A percentile compares a stretch with the other conserved stretches of the same genome.
Evolutionary conservation across 2,113 vertebrate genomes (phyloP).

Genomic region (Natator depressus): DNA sequence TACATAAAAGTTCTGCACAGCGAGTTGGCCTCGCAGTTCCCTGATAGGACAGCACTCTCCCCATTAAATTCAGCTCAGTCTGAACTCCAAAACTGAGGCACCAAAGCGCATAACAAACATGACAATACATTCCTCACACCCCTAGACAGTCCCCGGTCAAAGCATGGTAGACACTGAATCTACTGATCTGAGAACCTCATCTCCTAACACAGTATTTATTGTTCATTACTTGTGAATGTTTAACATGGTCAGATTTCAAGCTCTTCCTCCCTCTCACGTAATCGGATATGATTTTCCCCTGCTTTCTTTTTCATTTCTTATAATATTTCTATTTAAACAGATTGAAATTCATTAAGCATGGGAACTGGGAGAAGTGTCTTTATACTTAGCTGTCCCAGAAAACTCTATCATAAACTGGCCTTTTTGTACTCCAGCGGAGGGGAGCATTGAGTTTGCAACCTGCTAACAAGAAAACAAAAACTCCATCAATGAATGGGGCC

Average conservation of each 20-base stretch:
- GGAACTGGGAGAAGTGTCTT: not conserved
- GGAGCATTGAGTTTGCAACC: not conserved
- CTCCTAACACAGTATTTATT: not conserved
- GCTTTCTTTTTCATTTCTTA: not conserved
- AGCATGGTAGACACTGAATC: not conserved
- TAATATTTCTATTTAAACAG: not conserved
- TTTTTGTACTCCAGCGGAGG: not conserved
- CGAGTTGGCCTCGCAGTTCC: not conserved
- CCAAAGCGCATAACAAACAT: not conserved
- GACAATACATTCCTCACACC: not conserved
- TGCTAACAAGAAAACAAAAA: not conserved
- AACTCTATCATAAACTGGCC: fast-evolving
- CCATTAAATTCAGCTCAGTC: not conserved
- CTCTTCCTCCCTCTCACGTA: not conserved
- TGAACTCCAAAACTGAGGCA: not conserved
- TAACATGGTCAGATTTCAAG: not conserved
- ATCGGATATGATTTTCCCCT: not conserved
- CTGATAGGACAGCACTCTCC: not conserved
- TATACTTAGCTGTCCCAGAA: not conserved
- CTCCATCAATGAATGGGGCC: not conserved
- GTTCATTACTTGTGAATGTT: not conserved
- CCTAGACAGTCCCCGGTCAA: not conserved
- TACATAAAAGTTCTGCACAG: not conserved
- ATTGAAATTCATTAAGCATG: not conserved
- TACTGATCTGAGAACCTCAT: not conserved